Base-by-base conservation (phyloP, 2,797 vertebrate species). In the Xiphophorus birchmanni region DNA sequence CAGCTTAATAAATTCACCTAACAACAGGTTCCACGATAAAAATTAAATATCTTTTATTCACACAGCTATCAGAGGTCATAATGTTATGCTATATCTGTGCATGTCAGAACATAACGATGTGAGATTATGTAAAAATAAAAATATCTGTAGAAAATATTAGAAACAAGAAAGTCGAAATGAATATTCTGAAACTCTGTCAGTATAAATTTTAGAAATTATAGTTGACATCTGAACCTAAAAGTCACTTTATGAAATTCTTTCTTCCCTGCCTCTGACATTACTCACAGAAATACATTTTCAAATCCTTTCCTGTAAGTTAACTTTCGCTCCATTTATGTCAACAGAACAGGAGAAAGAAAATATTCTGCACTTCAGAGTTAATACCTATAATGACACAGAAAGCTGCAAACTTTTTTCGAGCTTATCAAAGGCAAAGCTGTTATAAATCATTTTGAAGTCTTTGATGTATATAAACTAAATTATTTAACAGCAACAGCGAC, bases 271-370 rank as follows among this genome's bases (percentile, higher is more conserved):
- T 35, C 0, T 11, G 5, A 10, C 26, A 47, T 17, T 44, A 23
- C 58, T 54, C 15, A 47, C 1, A 7, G 23, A 63, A 12, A 4
- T 2, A 60, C 2, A 15, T 44, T 44, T 71, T 73, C 4, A 6
- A 15, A 32, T 32, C 13, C 40, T 45, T 77, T 35, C 32, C 4
- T 35, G 13, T 73, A n/a, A 74, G 40, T 74, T 11, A 15, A 42
- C 45, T 35, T 80, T 79, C n/a, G 26, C 56, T 73, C 54, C 44
- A 75, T 75, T 79, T 75, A 74, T 60, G 37, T 77, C 26, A 71
- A 47, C 52, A 63, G n/a, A 73, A 35, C 4, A 48, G 7, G 21
- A 47, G 29, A 9, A 13, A 9, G n/a, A 44, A 48, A 73, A n/a
- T 63, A 48, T 40, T 40, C 12, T 65, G 11, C 40, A n/a, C 44